Percentiles rank a stretch among this genome's conserved stretches.
Conservation (phyloP, 2,113 vertebrate genomes). For the Emydura subglobosa region DNA sequence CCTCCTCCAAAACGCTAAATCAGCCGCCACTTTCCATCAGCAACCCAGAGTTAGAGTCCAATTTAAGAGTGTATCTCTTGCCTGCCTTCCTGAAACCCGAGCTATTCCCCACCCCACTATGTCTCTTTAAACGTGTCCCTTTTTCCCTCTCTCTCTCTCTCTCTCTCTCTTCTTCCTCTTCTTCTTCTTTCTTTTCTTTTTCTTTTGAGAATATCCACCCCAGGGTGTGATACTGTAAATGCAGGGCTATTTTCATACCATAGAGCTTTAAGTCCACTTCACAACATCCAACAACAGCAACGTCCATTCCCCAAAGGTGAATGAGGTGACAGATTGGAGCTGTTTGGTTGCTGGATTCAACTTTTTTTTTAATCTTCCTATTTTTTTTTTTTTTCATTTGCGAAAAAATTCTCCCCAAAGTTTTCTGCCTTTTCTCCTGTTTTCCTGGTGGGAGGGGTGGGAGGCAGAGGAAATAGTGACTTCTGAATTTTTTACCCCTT, state of each 20-base stretch:
- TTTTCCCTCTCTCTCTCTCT: neutral
- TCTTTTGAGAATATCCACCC: neutral
- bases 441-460: neutral
- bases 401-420: neutral
- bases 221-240: neutral
- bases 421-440: neutral
- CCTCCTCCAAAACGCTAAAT: conserved; percentile 3
- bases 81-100: conserved; percentile 68
- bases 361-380: neutral
- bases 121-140: conserved; percentile 41
- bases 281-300: neutral
- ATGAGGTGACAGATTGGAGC: conserved; percentile 13
- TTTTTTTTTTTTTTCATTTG: neutral
- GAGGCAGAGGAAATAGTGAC: neutral
- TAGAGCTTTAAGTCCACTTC: neutral
- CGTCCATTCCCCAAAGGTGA: neutral
- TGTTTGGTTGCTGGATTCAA: neutral
- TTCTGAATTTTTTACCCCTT: neutral
- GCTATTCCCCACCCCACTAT: conserved; percentile 46
- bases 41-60: neutral
- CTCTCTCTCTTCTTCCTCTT: neutral
- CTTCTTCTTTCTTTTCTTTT: neutral
- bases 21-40: neutral
- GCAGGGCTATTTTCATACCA: neutral
- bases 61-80: conserved; percentile 30